Conservation (phyloP, 2,888 invertebrate genomes). For the Mesoligia furuncula region DNA sequence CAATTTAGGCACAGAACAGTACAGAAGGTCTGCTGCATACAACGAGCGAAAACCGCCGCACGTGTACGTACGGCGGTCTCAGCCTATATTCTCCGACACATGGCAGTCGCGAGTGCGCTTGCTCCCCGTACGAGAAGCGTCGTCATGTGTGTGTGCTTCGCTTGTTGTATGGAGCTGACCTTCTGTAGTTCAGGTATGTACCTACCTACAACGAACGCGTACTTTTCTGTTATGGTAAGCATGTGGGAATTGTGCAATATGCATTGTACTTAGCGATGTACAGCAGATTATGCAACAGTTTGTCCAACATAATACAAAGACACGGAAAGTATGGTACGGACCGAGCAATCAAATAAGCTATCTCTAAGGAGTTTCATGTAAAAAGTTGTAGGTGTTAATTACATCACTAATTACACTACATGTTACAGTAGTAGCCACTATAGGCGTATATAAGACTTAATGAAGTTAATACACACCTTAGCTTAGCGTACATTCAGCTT, state of each 20-base stretch:
- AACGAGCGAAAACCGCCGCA: not conserved
- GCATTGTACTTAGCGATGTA: slow-evolving; percentile 20
- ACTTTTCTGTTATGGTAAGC: slow-evolving; percentile 14
- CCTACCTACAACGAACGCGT: not conserved
- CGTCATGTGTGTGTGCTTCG: slow-evolving; percentile 1
- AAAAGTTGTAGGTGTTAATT: not conserved
- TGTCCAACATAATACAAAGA: not conserved
- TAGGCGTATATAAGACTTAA: not conserved
- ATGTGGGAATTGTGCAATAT: slow-evolving; percentile 15
- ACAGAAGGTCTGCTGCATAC: not conserved
- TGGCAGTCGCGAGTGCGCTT: not conserved
- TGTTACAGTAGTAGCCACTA: slow-evolving; percentile 8
- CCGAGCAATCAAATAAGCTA: not conserved
- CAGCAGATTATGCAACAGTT: not conserved
- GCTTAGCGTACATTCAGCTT: not conserved
- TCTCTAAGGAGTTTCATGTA: not conserved
- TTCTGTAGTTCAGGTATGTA: slow-evolving; percentile 12
- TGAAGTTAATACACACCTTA: not conserved
- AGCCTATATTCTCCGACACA: too few species aligned
- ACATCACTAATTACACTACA: not conserved
- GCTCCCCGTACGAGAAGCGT: too few species aligned
- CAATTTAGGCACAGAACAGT: slow-evolving; percentile 3
- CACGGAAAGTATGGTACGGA: not conserved
- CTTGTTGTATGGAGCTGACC: not conserved
- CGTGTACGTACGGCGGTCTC: not conserved